These are phyloP conservation scores for Simalia tracyae DNA, from an alignment of 2,797 vertebrate genomes.

Conservation along the genomic window DNA sequence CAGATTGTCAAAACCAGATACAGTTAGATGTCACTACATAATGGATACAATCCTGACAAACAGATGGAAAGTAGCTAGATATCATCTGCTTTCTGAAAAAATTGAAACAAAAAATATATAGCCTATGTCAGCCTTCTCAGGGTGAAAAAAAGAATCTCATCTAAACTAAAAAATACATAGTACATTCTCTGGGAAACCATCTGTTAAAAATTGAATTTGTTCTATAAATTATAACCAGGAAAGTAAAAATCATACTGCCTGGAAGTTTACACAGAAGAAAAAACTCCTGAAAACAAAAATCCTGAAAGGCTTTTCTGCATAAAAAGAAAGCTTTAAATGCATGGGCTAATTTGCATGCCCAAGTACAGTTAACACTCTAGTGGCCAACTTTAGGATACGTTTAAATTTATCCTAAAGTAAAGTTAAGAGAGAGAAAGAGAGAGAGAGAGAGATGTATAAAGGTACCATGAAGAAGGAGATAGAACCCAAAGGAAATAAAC, in stretches of 20 bases:
- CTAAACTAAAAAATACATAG: neutral
- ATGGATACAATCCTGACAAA: neutral
- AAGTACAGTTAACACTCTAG: too few relatives aligned
- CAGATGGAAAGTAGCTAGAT: neutral
- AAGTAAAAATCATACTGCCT: neutral
- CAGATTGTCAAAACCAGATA: neutral
- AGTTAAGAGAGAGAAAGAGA: too few relatives aligned
- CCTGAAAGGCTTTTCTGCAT: neutral
- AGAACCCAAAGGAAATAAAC: too few relatives aligned
- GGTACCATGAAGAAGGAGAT: too few relatives aligned
- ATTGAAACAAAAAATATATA: neutral
- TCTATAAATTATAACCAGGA: conserved; percentile 1
- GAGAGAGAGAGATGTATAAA: too few relatives aligned
- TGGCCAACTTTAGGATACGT: neutral
- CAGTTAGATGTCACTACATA: neutral
- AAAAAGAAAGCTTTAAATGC: neutral
- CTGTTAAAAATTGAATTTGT: conserved; percentile 5
- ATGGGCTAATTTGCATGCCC: neutral
- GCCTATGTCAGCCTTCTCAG: neutral
- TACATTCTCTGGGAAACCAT: neutral
- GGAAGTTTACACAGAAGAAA: neutral
- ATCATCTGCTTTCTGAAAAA: neutral
- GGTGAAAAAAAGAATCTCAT: neutral
- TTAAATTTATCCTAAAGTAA: neutral
- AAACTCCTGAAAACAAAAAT: neutral